Conservation (phyloP, 37 sponge, comb jelly and placozoan species). For the Mnemiopsis leidyi region DNA sequence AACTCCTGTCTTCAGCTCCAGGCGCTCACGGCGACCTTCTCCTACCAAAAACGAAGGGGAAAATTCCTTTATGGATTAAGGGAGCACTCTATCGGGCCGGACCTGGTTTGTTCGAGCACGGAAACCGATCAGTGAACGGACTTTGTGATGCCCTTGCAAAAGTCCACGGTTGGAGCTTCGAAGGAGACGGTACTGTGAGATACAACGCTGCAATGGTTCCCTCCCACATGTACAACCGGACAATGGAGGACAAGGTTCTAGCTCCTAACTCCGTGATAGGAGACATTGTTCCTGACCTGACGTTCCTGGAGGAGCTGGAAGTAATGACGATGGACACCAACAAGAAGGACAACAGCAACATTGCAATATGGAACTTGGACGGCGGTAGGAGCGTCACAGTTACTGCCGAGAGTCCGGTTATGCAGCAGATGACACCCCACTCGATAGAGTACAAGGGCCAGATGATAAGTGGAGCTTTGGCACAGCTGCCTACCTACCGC, state of each 20-base stretch:
- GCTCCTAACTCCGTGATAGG: background rate
- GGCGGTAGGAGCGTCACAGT: background rate
- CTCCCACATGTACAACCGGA: background rate
- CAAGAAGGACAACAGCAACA: slow-evolving; percentile 30
- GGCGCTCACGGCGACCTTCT: background rate
- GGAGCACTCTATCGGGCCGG: background rate
- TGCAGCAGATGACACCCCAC: background rate
- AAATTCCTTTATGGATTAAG: background rate
- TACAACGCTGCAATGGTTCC: background rate
- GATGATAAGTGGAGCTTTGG: background rate
- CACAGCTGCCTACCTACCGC: background rate
- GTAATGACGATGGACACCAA: background rate
- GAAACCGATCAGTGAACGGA: background rate
- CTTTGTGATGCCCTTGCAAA: background rate
- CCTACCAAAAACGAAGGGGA: background rate
- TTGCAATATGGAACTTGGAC: slow-evolving; percentile 44
- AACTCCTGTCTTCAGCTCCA: background rate
- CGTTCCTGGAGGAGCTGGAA: background rate
- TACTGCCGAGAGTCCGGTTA: slow-evolving; percentile 14
- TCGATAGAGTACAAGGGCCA: background rate
- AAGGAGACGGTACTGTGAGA: background rate
- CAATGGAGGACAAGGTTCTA: background rate
- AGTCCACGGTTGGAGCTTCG: slow-evolving; percentile 29
- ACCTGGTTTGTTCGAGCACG: slow-evolving; percentile 48
- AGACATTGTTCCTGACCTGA: background rate